Percentiles rank a stretch among this genome's conserved stretches.
phyloP scores from a whole-genome alignment of 1,140 invertebrate genomes.

The Ceratosolen solmsi region DNA sequence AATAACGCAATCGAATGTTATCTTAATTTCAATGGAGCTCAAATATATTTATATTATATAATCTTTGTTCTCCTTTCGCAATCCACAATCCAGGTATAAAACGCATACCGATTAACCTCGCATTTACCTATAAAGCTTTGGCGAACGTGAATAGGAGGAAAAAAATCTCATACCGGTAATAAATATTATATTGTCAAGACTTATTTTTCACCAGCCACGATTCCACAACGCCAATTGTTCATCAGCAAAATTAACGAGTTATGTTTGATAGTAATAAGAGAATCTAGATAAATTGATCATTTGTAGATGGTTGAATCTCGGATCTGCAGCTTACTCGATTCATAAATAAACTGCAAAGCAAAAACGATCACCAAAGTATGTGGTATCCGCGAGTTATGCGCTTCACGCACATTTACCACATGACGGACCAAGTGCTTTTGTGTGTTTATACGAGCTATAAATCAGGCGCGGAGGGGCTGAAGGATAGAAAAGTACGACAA shows the following conservation, averaged over 20 bases:
- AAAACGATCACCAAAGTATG: background rate
- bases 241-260: background rate
- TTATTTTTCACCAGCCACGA: too few relatives aligned
- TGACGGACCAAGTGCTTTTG: constrained; percentile 44
- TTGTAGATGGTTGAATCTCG: background rate
- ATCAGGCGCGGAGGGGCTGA: background rate
- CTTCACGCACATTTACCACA: constrained; percentile 2
- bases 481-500: background rate
- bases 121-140: too few relatives aligned
- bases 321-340: background rate
- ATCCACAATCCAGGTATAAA: too few relatives aligned
- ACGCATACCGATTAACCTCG: too few relatives aligned
- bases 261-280: constrained; percentile 26
- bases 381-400: background rate
- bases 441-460: constrained; percentile 35
- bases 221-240: too few relatives aligned
- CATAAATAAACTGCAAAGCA: background rate
- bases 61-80: too few relatives aligned
- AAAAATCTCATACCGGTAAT: too few relatives aligned
- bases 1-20: too few relatives aligned
- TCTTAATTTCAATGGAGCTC: too few relatives aligned
- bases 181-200: too few relatives aligned
- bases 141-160: too few relatives aligned
- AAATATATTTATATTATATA: too few relatives aligned
- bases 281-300: background rate